These are phyloP conservation scores for Nasonia longicornis DNA, from an alignment of 1,140 invertebrate genomes.

Conservation along the genomic window DNA sequence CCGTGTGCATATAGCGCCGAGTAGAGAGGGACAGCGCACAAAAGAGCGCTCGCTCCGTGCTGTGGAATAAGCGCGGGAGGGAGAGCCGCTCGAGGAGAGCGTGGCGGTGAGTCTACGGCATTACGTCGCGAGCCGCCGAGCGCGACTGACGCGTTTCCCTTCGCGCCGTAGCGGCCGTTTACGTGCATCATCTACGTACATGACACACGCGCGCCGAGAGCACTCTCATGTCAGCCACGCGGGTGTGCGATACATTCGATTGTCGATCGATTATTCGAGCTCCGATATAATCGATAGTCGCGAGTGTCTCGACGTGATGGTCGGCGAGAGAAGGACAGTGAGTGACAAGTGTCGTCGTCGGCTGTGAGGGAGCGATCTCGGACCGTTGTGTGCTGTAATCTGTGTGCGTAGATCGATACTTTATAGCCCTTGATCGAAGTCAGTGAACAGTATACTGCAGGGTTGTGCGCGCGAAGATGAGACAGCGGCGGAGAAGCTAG, in stretches of 20 bases:
- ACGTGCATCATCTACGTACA: background rate
- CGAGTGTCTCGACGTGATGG: background rate
- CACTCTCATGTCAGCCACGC: background rate
- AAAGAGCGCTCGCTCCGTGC: conserved; percentile 32
- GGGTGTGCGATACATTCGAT: background rate
- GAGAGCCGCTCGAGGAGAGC: conserved; percentile 55
- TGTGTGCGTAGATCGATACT: too few relatives aligned
- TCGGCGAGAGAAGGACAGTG: too few relatives aligned
- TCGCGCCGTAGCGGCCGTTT: background rate
- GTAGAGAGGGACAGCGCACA: conserved; percentile 23
- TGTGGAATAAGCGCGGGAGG: conserved; percentile 20
- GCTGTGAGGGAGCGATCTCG: too few relatives aligned
- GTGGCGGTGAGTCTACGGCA: conserved; percentile 61
- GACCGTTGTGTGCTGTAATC: too few relatives aligned
- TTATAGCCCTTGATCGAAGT: too few relatives aligned
- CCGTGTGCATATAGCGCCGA: background rate
- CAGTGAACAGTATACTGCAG: background rate
- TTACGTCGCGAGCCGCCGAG: conserved; percentile 67
- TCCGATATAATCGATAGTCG: background rate
- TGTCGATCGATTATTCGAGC: background rate
- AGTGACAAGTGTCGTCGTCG: too few relatives aligned
- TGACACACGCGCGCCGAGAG: background rate
- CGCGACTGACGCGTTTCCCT: conserved; percentile 63
- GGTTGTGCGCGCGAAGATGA: background rate
- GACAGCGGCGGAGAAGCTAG: background rate